phyloP scores from a whole-genome alignment of 1,140 invertebrate species.

The Conopomorpha cramerella region DNA sequence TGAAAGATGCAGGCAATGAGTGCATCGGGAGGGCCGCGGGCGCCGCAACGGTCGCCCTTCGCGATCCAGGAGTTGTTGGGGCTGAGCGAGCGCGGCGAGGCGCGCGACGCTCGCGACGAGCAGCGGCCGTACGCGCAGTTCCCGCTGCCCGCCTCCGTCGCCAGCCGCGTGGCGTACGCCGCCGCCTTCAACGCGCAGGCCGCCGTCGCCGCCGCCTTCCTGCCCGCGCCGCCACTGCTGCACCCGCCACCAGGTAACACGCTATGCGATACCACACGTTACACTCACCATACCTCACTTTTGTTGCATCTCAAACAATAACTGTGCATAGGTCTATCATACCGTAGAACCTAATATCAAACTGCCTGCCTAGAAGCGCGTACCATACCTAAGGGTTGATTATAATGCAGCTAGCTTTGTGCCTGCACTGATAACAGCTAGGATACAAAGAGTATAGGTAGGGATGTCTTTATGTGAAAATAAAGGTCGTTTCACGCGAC shows the following conservation, averaged over 20 bases:
- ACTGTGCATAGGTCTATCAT: no score
- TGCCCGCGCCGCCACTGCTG: constrained; percentile 58
- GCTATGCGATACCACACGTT: no score
- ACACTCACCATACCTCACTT: no score
- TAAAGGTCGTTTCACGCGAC: no score
- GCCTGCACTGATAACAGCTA: no score
- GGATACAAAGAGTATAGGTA: no score
- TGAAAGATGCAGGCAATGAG: constrained; percentile 55
- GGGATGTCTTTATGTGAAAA: no score
- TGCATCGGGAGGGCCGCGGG: constrained; percentile 35
- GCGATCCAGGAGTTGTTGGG: constrained; percentile 90
- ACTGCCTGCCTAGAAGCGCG: no score
- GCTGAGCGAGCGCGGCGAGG: constrained; percentile 60
- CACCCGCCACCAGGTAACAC: constrained; percentile 47
- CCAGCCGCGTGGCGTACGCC: constrained; percentile 72
- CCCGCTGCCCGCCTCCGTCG: constrained; percentile 65
- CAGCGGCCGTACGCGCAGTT: constrained; percentile 46
- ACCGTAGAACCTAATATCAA: no score
- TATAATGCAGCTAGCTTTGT: no score
- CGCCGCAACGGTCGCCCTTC: constrained; percentile 85
- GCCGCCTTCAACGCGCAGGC: constrained; percentile 88
- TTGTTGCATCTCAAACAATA: no score
- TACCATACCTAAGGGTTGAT: no score
- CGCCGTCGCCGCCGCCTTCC: constrained; percentile 83
- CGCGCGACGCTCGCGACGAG: constrained; percentile 30